Evolutionary conservation across 2,113 vertebrate species (phyloP), one percentile per base, ranked within the genome.

Genomic region (Corythaixoides concolor): DNA sequence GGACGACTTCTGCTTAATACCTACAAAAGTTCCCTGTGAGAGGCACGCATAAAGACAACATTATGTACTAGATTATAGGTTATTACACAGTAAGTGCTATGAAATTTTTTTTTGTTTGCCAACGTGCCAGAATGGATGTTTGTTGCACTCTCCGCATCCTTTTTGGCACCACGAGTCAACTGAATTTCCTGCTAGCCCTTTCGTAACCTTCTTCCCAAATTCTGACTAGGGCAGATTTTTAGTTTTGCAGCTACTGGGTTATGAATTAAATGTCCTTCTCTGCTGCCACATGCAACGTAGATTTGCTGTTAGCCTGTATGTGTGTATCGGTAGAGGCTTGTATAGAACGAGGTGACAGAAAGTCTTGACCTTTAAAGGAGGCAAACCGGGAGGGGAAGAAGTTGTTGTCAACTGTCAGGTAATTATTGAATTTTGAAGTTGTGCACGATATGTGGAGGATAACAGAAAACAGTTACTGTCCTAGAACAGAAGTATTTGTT

Each of bases 41-140:
- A 74, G 74, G 37, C 43, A 12, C 24, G 11, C 53, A 98, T 97
- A 98, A 98, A 98, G 96, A 90, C 93, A 94, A 97, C 86, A 94
- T 98, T 93, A 88, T 92, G 32, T 80, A 27, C 49, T 72, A 49
- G 56, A 72, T 41, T 90, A 58, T 24, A 85, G 58, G 35, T 90
- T 83, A 62, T 90, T 93, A 30, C 41, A 20, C 37, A 45, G 12
- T 37, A 91, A 94, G 41, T 47, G 27, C 55, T 92, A 50, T 64
- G 69, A 90, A 62, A 13, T 50, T 85, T 88, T 45, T 50, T 85
- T 88, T 45, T 92, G 35, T 86, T 80, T 91, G 45, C 67, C 35
- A 63, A 0, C 1, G 0, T 49, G 37, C 39, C 75, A 85, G 56
- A 89, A 56, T 88, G 59, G 39, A 70, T 11, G 2, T 67, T 47